Base-by-base conservation (phyloP, 2,888 invertebrate species). In the Eristalis intricaria region DNA sequence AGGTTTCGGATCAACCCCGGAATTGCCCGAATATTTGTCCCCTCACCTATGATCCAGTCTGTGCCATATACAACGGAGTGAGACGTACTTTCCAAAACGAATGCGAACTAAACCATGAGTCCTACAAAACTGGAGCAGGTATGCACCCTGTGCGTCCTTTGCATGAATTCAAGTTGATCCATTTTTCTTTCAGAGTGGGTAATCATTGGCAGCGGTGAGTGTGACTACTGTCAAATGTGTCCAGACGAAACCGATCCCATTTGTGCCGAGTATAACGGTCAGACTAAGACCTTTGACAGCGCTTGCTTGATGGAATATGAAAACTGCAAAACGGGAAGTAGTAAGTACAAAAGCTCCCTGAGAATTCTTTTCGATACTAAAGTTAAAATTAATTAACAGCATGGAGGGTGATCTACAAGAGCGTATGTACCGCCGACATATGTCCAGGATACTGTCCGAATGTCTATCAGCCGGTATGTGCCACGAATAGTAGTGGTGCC, bases 21-120 rank as follows among this genome's bases (percentile, higher is more conserved):
- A 73, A 50, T 8, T 71, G 87, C n/a, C 83, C 83, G 4, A 87
- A 87, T 43, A 40, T 79, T 22, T 87, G 83, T 19, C 87, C 87
- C 0, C n/a, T 83, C 0, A 60, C 56, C 7, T 83, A 76, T 23
- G 60, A 76, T 32, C 87, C 87, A 1, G 71, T 83, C 0, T 83
- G 83, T 40, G 87, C 64, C 2, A 40, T 43, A 60, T 76, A 69
- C 10, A 71, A 87, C 43, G 87, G 87, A 64, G 35, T 73, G 1
- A 79, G 43, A 10, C 56, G 79, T 15, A 87, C 83, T n/a, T 87
- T 87, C 22, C 87, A 83, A 0, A 87, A 87, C 23, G 71, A 79
- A 71, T 87, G 86, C 15, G 86, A 87, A 68, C 83, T 87, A 2
- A 87, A 87, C 23, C 66, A 83, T 19, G 86, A 83, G 19, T 64